Percentiles rank a stretch among this genome's conserved stretches.
phyloP scores from a whole-genome alignment of 2,888 invertebrate genomes.

The Platycnemis pennipes region DNA sequence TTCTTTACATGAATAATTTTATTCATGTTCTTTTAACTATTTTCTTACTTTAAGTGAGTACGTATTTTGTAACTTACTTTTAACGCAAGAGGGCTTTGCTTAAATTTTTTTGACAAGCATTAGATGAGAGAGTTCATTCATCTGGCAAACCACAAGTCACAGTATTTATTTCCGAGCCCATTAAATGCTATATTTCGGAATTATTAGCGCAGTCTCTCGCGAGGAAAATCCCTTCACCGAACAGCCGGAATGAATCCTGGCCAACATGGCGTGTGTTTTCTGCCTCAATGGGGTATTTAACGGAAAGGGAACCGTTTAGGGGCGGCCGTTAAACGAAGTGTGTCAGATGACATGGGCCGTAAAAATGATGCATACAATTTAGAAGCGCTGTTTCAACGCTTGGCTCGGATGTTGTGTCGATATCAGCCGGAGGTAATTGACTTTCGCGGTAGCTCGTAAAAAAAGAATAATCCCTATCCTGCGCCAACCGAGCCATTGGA shows the following conservation, averaged over 20 bases:
- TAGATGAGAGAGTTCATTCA: neutral
- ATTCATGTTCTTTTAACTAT: too few species aligned
- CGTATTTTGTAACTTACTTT: too few species aligned
- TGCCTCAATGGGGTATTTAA: constrained; percentile 35
- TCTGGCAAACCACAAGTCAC: neutral
- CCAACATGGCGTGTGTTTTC: neutral
- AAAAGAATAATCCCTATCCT: constrained; percentile 5
- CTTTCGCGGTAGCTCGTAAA: constrained; percentile 3
- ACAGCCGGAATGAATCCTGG: neutral
- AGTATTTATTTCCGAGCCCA: neutral
- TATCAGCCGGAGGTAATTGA: constrained; percentile 60
- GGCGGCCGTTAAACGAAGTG: constrained; percentile 34
- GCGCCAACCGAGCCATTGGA: constrained; percentile 51
- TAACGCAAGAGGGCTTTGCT: too few species aligned
- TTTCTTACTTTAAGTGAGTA: too few species aligned
- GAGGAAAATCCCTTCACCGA: neutral
- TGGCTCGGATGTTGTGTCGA: constrained; percentile 61
- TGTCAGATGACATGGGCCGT: constrained; percentile 51
- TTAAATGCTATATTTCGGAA: neutral
- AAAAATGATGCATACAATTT: constrained; percentile 62
- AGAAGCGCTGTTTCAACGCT: constrained; percentile 61
- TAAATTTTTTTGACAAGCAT: neutral
- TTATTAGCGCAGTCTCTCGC: neutral
- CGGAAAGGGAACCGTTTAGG: constrained; percentile 17
- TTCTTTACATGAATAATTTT: too few species aligned